Evolutionary conservation across 2,113 vertebrate species (phyloP), one percentile per base, ranked within the genome.

Genomic region (Sinocyclocheilus anophthalmus): DNA sequence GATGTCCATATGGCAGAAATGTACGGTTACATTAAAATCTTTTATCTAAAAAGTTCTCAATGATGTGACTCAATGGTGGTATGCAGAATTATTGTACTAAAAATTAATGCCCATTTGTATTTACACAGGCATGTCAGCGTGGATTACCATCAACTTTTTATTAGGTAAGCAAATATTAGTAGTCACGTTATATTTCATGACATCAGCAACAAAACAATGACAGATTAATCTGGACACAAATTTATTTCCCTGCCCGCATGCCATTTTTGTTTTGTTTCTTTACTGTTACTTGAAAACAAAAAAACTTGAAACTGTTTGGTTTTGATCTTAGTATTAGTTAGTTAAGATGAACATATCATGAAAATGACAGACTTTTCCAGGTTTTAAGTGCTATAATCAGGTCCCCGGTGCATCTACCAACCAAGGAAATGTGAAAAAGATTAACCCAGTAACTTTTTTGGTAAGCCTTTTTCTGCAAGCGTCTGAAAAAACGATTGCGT

Each of bases 101-200:
- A 4, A 55, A 30, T 45, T 84, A 42, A 81, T 70, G 70, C 4
- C 22, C 24, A 48, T 70, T 67, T 85, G 16, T 24, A 81, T 69
- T 85, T 55, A 91, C 87, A 22, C 91, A 99, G 98, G 98, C 26
- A 95, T 99, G 89, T 97, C 96, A 24, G 97, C 97, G 0, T 99
- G 98, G 98, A 97, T 99, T 92, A 99, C 98, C 0, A 87, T 98
- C 89, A 99, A 99, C 93, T 98, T 98, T 94, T 95, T 99, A 89
- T 96, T 94, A 90, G 97, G 98, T 98, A 50, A 93, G 90, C 20
- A 24, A 33, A 22, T 57, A 12, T 24, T 76, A 48, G 45, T 42
- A n/a, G 37, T 12, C 37, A 70, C 8, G 67, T 70, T 20, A 33
- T 72, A 42, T 42, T 20, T 42, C 9, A 22, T 5, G 3, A 5